Percentiles rank a stretch among this genome's conserved stretches.
These are phyloP conservation scores for Suncus etruscus DNA, from an alignment of 2,113 vertebrate species.

Conservation along the genomic window DNA sequence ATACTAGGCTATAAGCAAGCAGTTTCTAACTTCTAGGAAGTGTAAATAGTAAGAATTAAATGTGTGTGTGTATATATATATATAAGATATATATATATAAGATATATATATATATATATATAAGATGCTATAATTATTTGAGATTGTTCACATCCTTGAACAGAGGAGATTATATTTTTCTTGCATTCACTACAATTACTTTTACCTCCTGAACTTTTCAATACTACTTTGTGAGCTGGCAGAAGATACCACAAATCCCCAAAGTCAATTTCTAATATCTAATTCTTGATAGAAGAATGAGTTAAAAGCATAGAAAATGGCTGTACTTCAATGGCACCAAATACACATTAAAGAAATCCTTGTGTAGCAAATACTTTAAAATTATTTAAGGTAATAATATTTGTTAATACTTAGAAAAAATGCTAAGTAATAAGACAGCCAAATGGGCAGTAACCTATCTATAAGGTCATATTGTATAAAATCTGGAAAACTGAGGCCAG, in stretches of 20 bases:
- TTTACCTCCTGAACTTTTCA: slow-evolving; percentile 27
- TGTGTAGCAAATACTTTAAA: slow-evolving; percentile 36
- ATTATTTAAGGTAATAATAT: slow-evolving; percentile 8
- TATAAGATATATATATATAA: not conserved
- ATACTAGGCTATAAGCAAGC: not conserved
- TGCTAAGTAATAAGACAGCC: not conserved
- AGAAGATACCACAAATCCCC: slow-evolving; percentile 51
- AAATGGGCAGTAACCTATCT: not conserved
- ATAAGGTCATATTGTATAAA: not conserved
- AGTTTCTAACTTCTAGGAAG: slow-evolving; percentile 65
- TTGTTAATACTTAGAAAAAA: slow-evolving; percentile 33
- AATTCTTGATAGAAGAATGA: slow-evolving; percentile 8
- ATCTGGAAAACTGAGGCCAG: not conserved
- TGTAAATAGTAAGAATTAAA: not conserved
- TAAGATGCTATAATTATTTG: slow-evolving; percentile 22
- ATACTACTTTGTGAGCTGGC: not conserved
- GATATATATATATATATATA: fast-evolving
- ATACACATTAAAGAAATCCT: slow-evolving; percentile 35
- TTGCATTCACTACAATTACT: not conserved
- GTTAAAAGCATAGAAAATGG: slow-evolving; percentile 32
- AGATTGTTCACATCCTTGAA: not conserved
- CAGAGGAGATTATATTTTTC: slow-evolving; percentile 17
- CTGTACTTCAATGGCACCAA: not conserved
- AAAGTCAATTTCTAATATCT: slow-evolving; percentile 38
- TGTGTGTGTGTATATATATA: not conserved